Evolutionary conservation across 1,140 invertebrate genomes (phyloP).

Genomic region (Cydia amplana): DNA sequence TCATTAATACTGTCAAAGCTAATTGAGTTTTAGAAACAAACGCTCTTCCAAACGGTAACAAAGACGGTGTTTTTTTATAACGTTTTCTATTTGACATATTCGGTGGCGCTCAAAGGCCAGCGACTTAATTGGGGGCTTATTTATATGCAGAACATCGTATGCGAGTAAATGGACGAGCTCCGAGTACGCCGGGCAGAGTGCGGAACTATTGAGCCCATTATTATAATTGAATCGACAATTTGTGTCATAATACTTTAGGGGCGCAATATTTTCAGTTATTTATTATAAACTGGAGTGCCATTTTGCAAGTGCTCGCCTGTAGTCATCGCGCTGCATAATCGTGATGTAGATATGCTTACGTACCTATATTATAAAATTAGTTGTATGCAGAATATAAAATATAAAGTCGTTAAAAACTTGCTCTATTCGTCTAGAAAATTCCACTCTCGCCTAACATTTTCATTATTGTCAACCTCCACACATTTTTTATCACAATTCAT

Average conservation of each 20-base stretch:
- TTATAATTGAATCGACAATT: conserved; percentile 32
- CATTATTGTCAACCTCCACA: too few relatives aligned
- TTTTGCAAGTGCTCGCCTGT: background rate
- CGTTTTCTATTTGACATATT: conserved; percentile 12
- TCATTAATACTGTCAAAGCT: background rate
- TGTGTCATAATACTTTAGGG: conserved; percentile 32
- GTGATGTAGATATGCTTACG: background rate
- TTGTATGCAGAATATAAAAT: background rate
- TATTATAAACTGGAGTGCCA: background rate
- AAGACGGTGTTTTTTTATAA: background rate
- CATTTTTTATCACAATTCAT: too few relatives aligned
- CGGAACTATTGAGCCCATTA: conserved; percentile 32
- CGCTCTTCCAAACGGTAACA: background rate
- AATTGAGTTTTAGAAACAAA: background rate
- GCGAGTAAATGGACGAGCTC: conserved; percentile 22
- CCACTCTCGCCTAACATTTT: too few relatives aligned
- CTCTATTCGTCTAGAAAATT: background rate
- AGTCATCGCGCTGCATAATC: background rate
- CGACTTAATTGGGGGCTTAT: conserved; percentile 23
- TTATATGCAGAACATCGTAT: conserved; percentile 30
- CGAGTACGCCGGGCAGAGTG: conserved; percentile 6
- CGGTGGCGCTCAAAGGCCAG: conserved; percentile 9
- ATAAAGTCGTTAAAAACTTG: background rate
- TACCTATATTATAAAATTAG: background rate
- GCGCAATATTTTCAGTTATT: conserved; percentile 23